These are phyloP conservation scores for Aspidiotus destructor DNA, from an alignment of 2,888 invertebrate species.

Conservation along the genomic window DNA sequence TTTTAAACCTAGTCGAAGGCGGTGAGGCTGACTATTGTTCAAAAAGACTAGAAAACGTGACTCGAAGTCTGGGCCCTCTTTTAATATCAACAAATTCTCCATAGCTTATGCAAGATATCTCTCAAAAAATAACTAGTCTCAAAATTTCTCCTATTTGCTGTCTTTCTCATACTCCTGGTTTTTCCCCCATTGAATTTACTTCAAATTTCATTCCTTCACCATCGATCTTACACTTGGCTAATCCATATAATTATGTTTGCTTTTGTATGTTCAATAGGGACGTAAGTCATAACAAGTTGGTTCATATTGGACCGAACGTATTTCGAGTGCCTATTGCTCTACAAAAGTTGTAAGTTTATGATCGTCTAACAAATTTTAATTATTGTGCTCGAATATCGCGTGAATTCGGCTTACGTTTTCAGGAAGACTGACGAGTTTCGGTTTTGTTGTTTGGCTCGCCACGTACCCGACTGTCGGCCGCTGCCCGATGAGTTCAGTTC, in stretches of 20 bases:
- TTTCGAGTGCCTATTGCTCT: conserved; percentile 38
- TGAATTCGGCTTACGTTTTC: conserved; percentile 1
- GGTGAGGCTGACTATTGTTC: too few species aligned
- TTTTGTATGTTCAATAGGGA: not conserved
- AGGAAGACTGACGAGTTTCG: conserved; percentile 40
- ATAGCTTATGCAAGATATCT: too few species aligned
- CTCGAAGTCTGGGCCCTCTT: too few species aligned
- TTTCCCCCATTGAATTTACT: too few species aligned
- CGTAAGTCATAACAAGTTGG: not conserved
- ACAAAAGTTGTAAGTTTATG: conserved; percentile 38
- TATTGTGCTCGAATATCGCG: not conserved
- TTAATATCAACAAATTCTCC: too few species aligned
- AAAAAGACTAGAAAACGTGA: too few species aligned
- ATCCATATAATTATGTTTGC: not conserved
- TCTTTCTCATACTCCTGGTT: too few species aligned
- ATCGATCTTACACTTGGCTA: too few species aligned
- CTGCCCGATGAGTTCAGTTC: conserved; percentile 43
- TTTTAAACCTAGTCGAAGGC: too few species aligned
- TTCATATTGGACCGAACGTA: conserved; percentile 37
- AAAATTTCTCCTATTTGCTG: too few species aligned
- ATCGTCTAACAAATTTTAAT: not conserved
- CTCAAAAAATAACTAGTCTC: too few species aligned
- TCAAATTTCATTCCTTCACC: too few species aligned
- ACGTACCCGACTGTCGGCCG: conserved; percentile 40
- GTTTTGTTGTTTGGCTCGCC: conserved; percentile 40